Conservation (phyloP, 64 coral and sea anemone genomes). For the Actinia equina region DNA sequence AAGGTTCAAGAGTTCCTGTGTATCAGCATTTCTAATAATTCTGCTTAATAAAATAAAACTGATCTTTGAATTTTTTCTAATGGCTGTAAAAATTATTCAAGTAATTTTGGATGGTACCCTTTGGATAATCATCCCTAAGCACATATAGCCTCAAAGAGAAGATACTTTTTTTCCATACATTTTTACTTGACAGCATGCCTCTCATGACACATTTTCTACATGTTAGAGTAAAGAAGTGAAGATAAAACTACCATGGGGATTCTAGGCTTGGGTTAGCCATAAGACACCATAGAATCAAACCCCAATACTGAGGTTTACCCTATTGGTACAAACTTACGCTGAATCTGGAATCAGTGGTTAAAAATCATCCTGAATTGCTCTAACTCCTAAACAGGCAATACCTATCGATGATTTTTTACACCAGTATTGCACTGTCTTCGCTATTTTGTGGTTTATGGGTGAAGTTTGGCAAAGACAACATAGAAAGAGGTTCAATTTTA, state of each 20-base stretch:
- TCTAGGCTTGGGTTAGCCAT: slow-evolving; percentile 8
- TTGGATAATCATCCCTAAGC: no score
- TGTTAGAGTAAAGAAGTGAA: neutral
- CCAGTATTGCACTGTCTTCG: slow-evolving; percentile 23
- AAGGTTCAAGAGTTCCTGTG: neutral
- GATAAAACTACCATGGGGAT: neutral
- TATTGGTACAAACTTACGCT: slow-evolving; percentile 7
- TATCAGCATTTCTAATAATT: neutral
- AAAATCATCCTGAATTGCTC: slow-evolving; percentile 10
- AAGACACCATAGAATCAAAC: slow-evolving; percentile 6
- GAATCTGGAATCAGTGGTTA: slow-evolving; percentile 17
- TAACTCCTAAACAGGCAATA: neutral
- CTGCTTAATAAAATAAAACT: neutral
- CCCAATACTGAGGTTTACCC: slow-evolving; percentile 18
- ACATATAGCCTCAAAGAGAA: neutral
- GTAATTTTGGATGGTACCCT: neutral
- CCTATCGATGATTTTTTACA: slow-evolving; percentile 30
- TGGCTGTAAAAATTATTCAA: neutral
- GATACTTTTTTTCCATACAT: neutral
- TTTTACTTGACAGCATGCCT: neutral
- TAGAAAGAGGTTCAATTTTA: slow-evolving; percentile 23
- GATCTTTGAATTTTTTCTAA: neutral
- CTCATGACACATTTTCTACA: neutral
- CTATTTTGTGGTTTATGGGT: slow-evolving; percentile 59
- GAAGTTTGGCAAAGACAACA: slow-evolving; percentile 42